A percentile compares a stretch with the other conserved stretches of the same genome.
These are phyloP conservation scores for Brachionus manjavacas DNA, from an alignment of 1,140 invertebrate genomes.

Conservation along the genomic window DNA sequence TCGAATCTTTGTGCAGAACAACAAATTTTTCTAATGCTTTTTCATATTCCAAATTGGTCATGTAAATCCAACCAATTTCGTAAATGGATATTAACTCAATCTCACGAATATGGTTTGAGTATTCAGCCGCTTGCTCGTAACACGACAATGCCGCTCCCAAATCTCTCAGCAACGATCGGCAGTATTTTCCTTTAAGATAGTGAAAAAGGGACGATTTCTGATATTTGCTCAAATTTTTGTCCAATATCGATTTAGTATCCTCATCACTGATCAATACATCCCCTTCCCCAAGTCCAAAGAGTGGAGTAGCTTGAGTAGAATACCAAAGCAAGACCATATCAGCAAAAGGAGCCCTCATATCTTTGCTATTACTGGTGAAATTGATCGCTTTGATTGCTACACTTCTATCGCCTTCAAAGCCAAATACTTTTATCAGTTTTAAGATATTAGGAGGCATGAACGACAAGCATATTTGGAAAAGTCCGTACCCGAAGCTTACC, in stretches of 20 bases:
- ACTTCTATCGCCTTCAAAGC: constrained; percentile 67
- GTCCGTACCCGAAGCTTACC: constrained; percentile 69
- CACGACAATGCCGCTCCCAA: constrained; percentile 62
- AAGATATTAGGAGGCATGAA: constrained; percentile 67
- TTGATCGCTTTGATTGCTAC: constrained; percentile 64
- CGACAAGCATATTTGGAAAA: constrained; percentile 69
- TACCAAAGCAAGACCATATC: constrained; percentile 70
- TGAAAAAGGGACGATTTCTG: constrained; percentile 66
- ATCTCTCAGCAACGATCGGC: constrained; percentile 65
- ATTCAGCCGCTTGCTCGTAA: constrained; percentile 63
- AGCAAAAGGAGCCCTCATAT: constrained; percentile 70
- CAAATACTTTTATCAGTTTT: constrained; percentile 66
- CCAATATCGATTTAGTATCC: constrained; percentile 63
- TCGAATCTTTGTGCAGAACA: constrained; percentile 63
- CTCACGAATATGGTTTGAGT: constrained; percentile 64
- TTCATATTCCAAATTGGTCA: constrained; percentile 65
- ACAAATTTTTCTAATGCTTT: constrained; percentile 56
- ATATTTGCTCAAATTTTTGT: constrained; percentile 63
- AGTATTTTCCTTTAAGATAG: constrained; percentile 67
- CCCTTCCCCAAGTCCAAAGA: constrained; percentile 66
- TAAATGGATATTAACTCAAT: constrained; percentile 67
- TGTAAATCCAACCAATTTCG: constrained; percentile 67
- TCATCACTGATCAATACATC: constrained; percentile 61
- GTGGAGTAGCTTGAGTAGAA: constrained; percentile 68
- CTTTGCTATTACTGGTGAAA: constrained; percentile 64